phyloP scores from a whole-genome alignment of 2,888 invertebrate species.

The Coremacera marginata region DNA sequence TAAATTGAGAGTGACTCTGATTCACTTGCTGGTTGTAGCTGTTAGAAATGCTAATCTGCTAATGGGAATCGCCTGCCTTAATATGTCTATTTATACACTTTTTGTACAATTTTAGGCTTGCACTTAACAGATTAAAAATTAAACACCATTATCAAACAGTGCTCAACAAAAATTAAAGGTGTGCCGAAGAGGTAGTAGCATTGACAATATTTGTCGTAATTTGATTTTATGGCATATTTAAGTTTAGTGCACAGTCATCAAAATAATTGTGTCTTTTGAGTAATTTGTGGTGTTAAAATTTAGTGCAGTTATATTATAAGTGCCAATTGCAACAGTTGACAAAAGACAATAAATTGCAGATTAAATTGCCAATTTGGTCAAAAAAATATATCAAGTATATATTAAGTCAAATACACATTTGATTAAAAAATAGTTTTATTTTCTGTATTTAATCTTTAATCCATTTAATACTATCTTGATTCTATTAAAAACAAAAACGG shows the following conservation, averaged over 20 bases:
- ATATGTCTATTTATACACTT: constrained; percentile 2
- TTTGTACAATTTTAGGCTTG: neutral
- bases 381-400: too few relatives aligned
- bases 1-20: neutral
- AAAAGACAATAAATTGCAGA: neutral
- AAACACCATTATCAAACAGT: neutral
- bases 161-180: constrained; percentile 22
- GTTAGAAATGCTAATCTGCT: constrained; percentile 37
- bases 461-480: neutral
- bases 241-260: neutral
- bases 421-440: neutral
- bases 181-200: constrained; percentile 37
- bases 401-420: too few relatives aligned
- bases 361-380: too few relatives aligned
- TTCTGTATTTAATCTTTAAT: neutral
- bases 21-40: constrained; percentile 41
- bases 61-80: constrained; percentile 15
- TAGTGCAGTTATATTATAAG: too few relatives aligned
- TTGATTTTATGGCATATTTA: neutral
- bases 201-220: neutral
- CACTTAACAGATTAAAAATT: neutral
- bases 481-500: neutral
- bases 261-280: neutral
- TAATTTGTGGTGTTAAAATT: too few relatives aligned
- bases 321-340: too few relatives aligned